Percentiles rank a stretch among this genome's conserved stretches.
phyloP scores from a whole-genome alignment of 1,140 invertebrate genomes.

The Asbolus verrucosus region DNA sequence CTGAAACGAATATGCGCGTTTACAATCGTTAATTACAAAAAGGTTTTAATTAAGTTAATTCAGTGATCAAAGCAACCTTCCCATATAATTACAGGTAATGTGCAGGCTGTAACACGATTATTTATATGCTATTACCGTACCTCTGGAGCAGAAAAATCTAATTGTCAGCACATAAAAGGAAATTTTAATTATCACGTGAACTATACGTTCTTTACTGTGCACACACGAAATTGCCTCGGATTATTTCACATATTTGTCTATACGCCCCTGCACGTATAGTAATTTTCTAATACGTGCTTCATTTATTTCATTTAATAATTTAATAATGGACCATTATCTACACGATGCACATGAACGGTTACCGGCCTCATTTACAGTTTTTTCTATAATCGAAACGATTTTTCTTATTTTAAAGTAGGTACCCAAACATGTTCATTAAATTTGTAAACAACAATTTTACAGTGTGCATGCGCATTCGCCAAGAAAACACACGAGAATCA shows the following conservation, averaged over 20 bases:
- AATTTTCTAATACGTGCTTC: constrained; percentile 20
- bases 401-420: no score
- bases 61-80: constrained; percentile 38
- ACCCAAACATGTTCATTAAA: no score
- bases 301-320: not conserved
- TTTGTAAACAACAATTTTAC: no score
- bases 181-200: constrained; percentile 38
- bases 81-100: constrained; percentile 42
- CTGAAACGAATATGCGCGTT: constrained; percentile 3
- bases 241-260: constrained; percentile 1
- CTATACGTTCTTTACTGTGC: not conserved
- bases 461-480: no score
- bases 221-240: constrained; percentile 2
- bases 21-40: constrained; percentile 41
- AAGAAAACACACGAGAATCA: no score
- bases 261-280: constrained; percentile 11
- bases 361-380: no score
- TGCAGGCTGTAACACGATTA: constrained; percentile 34
- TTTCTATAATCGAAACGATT: no score
- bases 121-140: constrained; percentile 43
- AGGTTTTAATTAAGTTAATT: constrained; percentile 46
- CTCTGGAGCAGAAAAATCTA: constrained; percentile 46
- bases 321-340: constrained; percentile 1
- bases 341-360: not conserved
- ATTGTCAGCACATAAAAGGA: constrained; percentile 45